Conservation (phyloP, 2,888 invertebrate genomes). For the Polymixis flavicincta region DNA sequence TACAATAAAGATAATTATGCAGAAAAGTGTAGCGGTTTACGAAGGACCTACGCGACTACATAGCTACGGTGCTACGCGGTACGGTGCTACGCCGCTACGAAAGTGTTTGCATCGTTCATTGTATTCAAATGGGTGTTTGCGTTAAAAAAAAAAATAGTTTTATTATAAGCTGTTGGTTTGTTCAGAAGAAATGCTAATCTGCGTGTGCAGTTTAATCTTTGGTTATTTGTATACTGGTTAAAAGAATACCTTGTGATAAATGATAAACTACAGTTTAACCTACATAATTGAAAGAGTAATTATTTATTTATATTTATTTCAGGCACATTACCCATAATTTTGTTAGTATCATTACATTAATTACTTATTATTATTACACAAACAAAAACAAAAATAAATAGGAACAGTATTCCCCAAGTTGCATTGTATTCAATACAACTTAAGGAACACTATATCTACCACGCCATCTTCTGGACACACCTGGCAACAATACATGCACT, state of each 20-base stretch:
- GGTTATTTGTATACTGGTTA: constrained; percentile 5
- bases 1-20: constrained; percentile 52
- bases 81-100: constrained; percentile 47
- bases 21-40: constrained; percentile 49
- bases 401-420: too few relatives aligned
- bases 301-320: too few relatives aligned
- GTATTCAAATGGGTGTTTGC: constrained; percentile 53
- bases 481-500: too few relatives aligned
- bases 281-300: not conserved
- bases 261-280: not conserved
- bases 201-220: constrained; percentile 19
- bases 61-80: constrained; percentile 32
- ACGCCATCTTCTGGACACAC: too few relatives aligned
- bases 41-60: constrained; percentile 36
- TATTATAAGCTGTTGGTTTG: constrained; percentile 41
- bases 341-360: too few relatives aligned
- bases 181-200: constrained; percentile 27
- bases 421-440: too few relatives aligned
- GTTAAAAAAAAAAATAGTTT: constrained; percentile 61
- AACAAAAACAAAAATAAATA: too few relatives aligned
- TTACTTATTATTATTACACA: too few relatives aligned
- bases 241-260: not conserved
- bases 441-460: too few relatives aligned
- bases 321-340: too few relatives aligned
- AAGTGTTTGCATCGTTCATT: constrained; percentile 61